Conservation (phyloP, 2,797 vertebrate species). For the Adrianichthys oophorus region DNA sequence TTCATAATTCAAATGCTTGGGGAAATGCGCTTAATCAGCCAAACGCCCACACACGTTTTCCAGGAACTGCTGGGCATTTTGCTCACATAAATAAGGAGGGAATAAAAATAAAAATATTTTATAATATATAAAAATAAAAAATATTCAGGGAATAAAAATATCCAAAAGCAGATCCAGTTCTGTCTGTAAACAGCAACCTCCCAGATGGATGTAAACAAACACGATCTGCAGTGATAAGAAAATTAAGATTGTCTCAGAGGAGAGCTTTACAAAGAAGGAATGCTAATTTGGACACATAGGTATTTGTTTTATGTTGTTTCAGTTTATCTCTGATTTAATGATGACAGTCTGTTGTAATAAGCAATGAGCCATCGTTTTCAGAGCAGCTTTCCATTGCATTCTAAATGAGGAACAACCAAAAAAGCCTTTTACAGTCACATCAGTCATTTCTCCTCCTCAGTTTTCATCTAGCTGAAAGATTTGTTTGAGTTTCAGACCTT, state of each 20-base stretch:
- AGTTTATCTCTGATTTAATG: background rate
- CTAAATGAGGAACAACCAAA: slow-evolving; percentile 5
- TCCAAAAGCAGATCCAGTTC: slow-evolving; percentile 4
- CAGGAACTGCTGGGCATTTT: slow-evolving; percentile 42
- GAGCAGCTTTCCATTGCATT: slow-evolving; percentile 2
- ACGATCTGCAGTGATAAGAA: background rate
- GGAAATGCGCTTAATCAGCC: slow-evolving; percentile 44
- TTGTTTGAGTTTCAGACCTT: background rate
- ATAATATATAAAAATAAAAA: no score
- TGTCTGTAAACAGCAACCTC: background rate
- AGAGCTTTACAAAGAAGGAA: slow-evolving; percentile 5
- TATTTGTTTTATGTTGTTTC: slow-evolving; percentile 33
- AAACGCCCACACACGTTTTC: slow-evolving; percentile 60
- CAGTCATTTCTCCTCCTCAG: background rate
- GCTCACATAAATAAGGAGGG: slow-evolving; percentile 42
- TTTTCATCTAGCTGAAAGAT: slow-evolving; percentile 1
- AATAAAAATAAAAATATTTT: no score
- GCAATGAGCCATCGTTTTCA: slow-evolving; percentile 13
- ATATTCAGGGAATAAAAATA: slow-evolving; percentile 24
- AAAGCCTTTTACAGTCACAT: background rate
- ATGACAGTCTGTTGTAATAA: slow-evolving; percentile 33
- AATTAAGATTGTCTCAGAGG: background rate
- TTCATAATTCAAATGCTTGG: slow-evolving; percentile 45
- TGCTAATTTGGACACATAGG: slow-evolving; percentile 14
- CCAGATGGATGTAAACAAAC: slow-evolving; percentile 12